phyloP scores from a whole-genome alignment of 2,888 invertebrate genomes.

The Macaria notata region DNA sequence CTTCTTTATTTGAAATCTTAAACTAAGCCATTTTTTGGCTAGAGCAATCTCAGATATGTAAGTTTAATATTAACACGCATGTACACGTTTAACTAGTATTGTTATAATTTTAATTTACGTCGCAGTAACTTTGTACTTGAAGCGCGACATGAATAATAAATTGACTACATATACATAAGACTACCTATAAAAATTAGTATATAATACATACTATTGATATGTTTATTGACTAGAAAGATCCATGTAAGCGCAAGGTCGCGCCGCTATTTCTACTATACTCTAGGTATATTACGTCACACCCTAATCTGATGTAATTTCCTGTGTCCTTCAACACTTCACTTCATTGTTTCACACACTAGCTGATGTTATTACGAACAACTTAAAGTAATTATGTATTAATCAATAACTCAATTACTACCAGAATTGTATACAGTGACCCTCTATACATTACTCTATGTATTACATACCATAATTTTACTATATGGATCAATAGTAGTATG shows the following conservation, averaged over 20 bases:
- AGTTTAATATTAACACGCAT: too few species aligned
- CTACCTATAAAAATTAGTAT: background rate
- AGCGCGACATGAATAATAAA: conserved; percentile 2
- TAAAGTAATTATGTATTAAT: conserved; percentile 2
- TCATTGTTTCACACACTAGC: background rate
- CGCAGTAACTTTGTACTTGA: too few species aligned
- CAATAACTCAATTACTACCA: background rate
- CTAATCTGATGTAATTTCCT: conserved; percentile 30
- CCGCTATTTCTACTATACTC: conserved; percentile 14
- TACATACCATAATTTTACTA: too few species aligned
- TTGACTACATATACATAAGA: background rate
- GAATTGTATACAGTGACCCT: too few species aligned
- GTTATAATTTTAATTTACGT: too few species aligned
- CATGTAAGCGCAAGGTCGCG: conserved; percentile 27
- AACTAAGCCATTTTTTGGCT: too few species aligned
- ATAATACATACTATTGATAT: conserved; percentile 8
- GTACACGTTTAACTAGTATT: too few species aligned
- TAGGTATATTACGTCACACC: conserved; percentile 22
- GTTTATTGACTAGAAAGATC: conserved; percentile 18
- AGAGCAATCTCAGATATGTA: too few species aligned
- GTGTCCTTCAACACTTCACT: conserved; percentile 18
- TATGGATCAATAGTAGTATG: too few species aligned
- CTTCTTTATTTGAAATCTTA: too few species aligned
- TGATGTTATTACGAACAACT: background rate
- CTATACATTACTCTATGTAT: too few species aligned